phyloP scores from a whole-genome alignment of 2,797 vertebrate species.

The Melanotaenia trifasciata region DNA sequence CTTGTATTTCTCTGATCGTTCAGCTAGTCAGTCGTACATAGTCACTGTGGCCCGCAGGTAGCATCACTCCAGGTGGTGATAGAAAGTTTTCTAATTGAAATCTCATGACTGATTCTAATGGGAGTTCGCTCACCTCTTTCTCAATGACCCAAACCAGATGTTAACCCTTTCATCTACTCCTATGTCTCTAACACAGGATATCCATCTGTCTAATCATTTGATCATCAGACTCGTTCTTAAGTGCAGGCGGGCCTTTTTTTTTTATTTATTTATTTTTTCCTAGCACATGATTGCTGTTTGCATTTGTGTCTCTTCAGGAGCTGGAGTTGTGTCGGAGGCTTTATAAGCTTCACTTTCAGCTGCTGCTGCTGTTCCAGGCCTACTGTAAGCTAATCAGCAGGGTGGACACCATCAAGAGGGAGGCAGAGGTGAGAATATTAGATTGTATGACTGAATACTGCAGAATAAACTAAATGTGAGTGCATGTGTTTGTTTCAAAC shows the following conservation, averaged over 20 bases:
- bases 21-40: neutral
- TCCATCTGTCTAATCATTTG: constrained; percentile 65
- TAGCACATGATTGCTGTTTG: neutral
- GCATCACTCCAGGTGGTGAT: constrained; percentile 36
- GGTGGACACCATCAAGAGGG: constrained; percentile 94
- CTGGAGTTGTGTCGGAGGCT: constrained; percentile 95
- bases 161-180: constrained; percentile 72
- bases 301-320: constrained; percentile 85
- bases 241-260: constrained; percentile 9
- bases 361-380: constrained; percentile 97
- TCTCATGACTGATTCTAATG: constrained; percentile 55
- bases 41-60: neutral
- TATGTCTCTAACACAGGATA: constrained; percentile 74
- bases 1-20: constrained; percentile 12
- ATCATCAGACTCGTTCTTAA: constrained; percentile 39
- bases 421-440: constrained; percentile 88
- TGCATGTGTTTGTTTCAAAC: too few relatives aligned
- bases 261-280: neutral
- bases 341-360: constrained; percentile 98
- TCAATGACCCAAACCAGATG: constrained; percentile 31
- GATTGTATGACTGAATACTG: neutral
- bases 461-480: too few relatives aligned
- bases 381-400: constrained; percentile 97
- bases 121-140: constrained; percentile 45
- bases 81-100: constrained; percentile 44